Percentiles rank a stretch among this genome's conserved stretches.
These are phyloP conservation scores for Sinelater perroti DNA, from an alignment of 2,888 invertebrate genomes.

Conservation along the genomic window DNA sequence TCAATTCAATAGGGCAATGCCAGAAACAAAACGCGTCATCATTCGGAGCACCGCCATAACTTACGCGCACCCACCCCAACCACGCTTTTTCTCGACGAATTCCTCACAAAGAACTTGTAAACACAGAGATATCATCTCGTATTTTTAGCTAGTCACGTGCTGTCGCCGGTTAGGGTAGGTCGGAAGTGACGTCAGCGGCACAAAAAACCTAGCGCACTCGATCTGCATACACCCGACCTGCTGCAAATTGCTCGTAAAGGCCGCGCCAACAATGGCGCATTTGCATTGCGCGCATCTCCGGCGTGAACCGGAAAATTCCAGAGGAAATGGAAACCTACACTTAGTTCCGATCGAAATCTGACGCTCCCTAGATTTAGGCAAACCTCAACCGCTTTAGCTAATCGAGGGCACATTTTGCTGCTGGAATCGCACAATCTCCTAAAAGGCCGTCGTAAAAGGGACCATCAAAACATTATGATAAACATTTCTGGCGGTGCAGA, in stretches of 20 bases:
- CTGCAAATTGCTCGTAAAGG: conserved; percentile 20
- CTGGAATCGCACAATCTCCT: too few species aligned
- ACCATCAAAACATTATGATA: too few species aligned
- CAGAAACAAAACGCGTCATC: background rate
- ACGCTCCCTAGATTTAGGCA: too few species aligned
- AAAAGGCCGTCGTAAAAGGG: too few species aligned
- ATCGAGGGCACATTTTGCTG: too few species aligned
- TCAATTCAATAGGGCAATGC: background rate
- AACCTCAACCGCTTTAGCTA: too few species aligned
- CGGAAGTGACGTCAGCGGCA: conserved; percentile 52
- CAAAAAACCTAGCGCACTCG: conserved; percentile 15
- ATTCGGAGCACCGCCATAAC: background rate
- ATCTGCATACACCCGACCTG: conserved; percentile 15
- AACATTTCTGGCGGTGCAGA: too few species aligned
- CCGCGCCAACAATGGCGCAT: conserved; percentile 11
- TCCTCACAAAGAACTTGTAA: conserved; percentile 27
- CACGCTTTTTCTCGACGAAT: conserved; percentile 11
- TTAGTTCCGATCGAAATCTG: too few species aligned
- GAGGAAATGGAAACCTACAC: too few species aligned
- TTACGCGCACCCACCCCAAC: background rate
- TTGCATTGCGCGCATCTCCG: too few species aligned
- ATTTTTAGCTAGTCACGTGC: conserved; percentile 49
- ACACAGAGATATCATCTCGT: conserved; percentile 33
- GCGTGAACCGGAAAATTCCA: too few species aligned
- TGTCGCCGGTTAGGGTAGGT: conserved; percentile 54